Percentiles rank a stretch among this genome's conserved stretches.
These are phyloP conservation scores for Protodeltote pygarga DNA, from an alignment of 2,888 invertebrate genomes.

Conservation along the genomic window DNA sequence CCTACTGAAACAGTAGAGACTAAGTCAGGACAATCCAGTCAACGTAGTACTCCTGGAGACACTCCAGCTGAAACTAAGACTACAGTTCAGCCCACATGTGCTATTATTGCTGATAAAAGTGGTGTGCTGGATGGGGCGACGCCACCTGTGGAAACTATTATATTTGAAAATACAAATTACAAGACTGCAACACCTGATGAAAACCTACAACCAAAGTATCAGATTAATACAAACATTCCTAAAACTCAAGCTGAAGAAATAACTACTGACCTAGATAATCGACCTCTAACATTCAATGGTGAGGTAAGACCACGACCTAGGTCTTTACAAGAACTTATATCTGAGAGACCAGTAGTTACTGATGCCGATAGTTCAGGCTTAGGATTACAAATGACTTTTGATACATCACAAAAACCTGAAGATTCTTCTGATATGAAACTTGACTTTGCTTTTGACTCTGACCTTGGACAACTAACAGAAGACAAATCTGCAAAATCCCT, in stretches of 20 bases:
- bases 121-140: constrained; percentile 91
- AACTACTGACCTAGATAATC: constrained; percentile 81
- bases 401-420: constrained; percentile 87
- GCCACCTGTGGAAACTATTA: constrained; percentile 94
- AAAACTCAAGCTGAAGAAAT: constrained; percentile 84
- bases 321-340: constrained; percentile 81
- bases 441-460: constrained; percentile 96
- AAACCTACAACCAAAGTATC: constrained; percentile 89
- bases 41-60: constrained; percentile 80
- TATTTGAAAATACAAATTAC: constrained; percentile 97
- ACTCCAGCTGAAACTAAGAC: constrained; percentile 68
- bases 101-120: constrained; percentile 78
- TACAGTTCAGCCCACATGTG: constrained; percentile 58
- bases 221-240: constrained; percentile 70
- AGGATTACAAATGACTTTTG: constrained; percentile 90
- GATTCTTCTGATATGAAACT: constrained; percentile 96
- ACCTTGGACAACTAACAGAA: constrained; percentile 91
- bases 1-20: constrained; percentile 64
- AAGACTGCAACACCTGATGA: constrained; percentile 91
- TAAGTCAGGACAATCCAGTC: constrained; percentile 78
- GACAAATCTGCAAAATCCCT: constrained; percentile 88
- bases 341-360: constrained; percentile 67
- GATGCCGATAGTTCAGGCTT: constrained; percentile 77
- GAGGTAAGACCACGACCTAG: constrained; percentile 78
- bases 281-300: constrained; percentile 73